These are phyloP conservation scores for Deilephila elpenor DNA, from an alignment of 2,888 invertebrate genomes.

Conservation along the genomic window DNA sequence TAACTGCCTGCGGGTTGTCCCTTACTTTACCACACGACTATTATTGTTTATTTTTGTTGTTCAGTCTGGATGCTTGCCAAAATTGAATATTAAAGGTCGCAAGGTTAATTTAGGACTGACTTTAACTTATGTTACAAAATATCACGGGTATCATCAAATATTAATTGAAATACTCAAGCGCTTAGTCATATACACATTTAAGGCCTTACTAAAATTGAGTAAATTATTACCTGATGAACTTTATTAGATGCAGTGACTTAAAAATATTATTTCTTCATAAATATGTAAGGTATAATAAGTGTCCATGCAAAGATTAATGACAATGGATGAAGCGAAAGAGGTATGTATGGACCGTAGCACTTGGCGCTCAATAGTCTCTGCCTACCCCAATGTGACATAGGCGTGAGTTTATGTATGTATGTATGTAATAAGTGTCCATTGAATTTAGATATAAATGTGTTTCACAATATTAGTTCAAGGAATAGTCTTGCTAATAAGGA, in stretches of 20 bases:
- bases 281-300: too few species aligned
- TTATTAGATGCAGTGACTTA: neutral
- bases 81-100: conserved; percentile 24
- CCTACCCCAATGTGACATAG: too few species aligned
- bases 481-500: too few species aligned
- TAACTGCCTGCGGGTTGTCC: conserved; percentile 44
- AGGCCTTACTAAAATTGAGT: neutral
- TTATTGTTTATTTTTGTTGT: conserved; percentile 37
- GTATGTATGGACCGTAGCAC: too few species aligned
- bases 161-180: neutral
- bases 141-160: conserved; percentile 4
- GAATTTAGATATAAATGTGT: too few species aligned
- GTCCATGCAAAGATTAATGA: too few species aligned
- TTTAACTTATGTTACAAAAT: conserved; percentile 18
- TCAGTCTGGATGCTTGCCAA: conserved; percentile 21
- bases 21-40: conserved; percentile 37
- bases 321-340: too few species aligned
- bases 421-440: too few species aligned
- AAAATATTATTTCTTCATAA: neutral
- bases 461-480: too few species aligned
- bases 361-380: too few species aligned
- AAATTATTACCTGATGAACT: neutral
- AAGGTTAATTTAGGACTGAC: conserved; percentile 19
- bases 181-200: conserved; percentile 9
- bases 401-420: too few species aligned